phyloP scores from a whole-genome alignment of 2,888 invertebrate species.

The Apamea crenata region DNA sequence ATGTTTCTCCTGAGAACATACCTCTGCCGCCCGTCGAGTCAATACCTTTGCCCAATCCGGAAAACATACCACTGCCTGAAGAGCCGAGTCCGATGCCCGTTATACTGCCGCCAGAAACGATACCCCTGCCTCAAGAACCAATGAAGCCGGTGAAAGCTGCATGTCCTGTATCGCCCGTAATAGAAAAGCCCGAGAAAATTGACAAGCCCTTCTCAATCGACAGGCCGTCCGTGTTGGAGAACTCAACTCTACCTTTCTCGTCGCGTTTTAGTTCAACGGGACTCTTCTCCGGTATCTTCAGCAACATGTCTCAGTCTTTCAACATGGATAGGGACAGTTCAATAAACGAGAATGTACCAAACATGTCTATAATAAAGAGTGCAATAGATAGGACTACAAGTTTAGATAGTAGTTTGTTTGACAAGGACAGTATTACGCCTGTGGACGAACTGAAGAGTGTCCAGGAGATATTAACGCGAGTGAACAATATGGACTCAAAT shows the following conservation, averaged over 20 bases:
- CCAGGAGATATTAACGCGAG: constrained; percentile 87
- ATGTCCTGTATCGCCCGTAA: constrained; percentile 65
- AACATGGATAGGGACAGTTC: constrained; percentile 78
- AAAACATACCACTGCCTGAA: constrained; percentile 84
- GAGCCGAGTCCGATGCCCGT: constrained; percentile 80
- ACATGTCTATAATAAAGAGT: constrained; percentile 88
- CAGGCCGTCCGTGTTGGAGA: constrained; percentile 79
- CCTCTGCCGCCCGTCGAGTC: constrained; percentile 85
- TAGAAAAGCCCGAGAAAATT: constrained; percentile 65
- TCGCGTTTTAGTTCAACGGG: constrained; percentile 85
- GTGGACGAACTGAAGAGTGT: constrained; percentile 87
- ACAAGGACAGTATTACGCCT: constrained; percentile 82
- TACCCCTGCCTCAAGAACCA: constrained; percentile 84
- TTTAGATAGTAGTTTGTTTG: constrained; percentile 86
- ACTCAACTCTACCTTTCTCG: constrained; percentile 79
- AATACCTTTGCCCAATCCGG: constrained; percentile 85
- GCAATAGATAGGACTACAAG: constrained; percentile 89
- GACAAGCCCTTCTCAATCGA: constrained; percentile 72
- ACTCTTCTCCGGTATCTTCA: constrained; percentile 87
- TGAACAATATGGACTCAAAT: constrained; percentile 89
- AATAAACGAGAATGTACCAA: constrained; percentile 85
- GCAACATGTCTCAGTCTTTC: constrained; percentile 82
- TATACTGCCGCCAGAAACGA: constrained; percentile 81
- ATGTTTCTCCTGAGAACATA: constrained; percentile 84
- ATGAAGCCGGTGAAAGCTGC: constrained; percentile 72